Evolutionary conservation across 2,888 invertebrate genomes (phyloP).

Genomic region (Amphimallon solstitiale): DNA sequence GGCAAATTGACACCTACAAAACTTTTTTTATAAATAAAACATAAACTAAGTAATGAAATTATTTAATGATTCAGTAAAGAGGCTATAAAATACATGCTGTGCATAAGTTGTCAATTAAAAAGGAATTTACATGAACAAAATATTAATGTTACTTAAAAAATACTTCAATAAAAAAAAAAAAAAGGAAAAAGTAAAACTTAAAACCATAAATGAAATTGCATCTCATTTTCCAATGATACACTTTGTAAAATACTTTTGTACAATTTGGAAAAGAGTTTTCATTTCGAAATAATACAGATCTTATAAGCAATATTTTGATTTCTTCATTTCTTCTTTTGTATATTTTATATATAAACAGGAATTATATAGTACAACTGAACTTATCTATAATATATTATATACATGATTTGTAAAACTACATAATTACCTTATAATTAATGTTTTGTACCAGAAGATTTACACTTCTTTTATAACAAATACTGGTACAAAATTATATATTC

Average conservation of each 20-base stretch:
- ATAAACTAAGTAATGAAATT: constrained; percentile 39
- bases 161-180: constrained; percentile 16
- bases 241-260: constrained; percentile 7
- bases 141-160: constrained; percentile 28
- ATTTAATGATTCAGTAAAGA: constrained; percentile 41
- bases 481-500: constrained; percentile 27
- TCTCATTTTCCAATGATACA: background rate
- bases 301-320: constrained; percentile 8
- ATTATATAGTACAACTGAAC: constrained; percentile 24
- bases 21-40: constrained; percentile 30
- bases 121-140: constrained; percentile 38
- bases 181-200: constrained; percentile 12
- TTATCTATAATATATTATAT: constrained; percentile 29
- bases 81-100: constrained; percentile 41
- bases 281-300: constrained; percentile 14
- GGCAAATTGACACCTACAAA: no score
- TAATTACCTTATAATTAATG: constrained; percentile 19
- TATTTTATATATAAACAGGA: constrained; percentile 13
- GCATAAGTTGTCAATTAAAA: constrained; percentile 38
- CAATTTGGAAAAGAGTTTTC: background rate
- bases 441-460: constrained; percentile 27
- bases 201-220: constrained; percentile 20
- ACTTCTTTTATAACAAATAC: constrained; percentile 12
- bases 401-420: constrained; percentile 27
- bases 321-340: constrained; percentile 1